phyloP scores from a whole-genome alignment of 1,140 invertebrate species.

The Pectinophora gossypiella region DNA sequence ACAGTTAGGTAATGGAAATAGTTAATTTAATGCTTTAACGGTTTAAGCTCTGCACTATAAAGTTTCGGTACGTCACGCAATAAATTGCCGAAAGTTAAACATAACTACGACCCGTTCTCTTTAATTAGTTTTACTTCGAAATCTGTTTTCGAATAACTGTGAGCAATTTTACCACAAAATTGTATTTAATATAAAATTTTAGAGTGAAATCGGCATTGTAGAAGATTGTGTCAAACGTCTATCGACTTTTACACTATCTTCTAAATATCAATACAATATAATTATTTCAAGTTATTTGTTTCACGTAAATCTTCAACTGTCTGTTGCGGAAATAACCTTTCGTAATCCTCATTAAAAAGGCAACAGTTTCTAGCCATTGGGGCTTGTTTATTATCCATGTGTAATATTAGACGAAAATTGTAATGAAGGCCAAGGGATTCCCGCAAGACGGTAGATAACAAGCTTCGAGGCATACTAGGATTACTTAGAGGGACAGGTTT shows the following conservation, averaged over 20 bases:
- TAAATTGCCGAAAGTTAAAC: neutral
- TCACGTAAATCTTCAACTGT: no score
- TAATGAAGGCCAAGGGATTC: constrained; percentile 52
- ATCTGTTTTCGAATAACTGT: no score
- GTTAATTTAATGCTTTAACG: neutral
- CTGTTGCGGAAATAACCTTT: neutral
- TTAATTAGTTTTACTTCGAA: neutral
- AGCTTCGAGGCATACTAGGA: constrained; percentile 36
- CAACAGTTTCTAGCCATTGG: constrained; percentile 32
- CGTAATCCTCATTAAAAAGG: constrained; percentile 41
- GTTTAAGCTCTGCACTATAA: neutral
- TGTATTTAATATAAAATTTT: no score
- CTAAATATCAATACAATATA: no score
- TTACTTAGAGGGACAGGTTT: constrained; percentile 8
- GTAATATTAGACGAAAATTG: constrained; percentile 69
- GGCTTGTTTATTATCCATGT: constrained; percentile 55
- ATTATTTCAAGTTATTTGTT: neutral
- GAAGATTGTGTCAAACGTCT: no score
- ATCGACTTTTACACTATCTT: no score
- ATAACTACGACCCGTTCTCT: neutral
- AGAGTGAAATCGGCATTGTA: no score
- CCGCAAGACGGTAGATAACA: constrained; percentile 58
- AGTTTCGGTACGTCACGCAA: neutral
- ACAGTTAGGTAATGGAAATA: neutral
- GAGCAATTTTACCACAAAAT: no score